Percentiles rank a stretch among this genome's conserved stretches.
Conservation (phyloP, 2,113 vertebrate genomes). For the Brienomyrus brachyistius region DNA sequence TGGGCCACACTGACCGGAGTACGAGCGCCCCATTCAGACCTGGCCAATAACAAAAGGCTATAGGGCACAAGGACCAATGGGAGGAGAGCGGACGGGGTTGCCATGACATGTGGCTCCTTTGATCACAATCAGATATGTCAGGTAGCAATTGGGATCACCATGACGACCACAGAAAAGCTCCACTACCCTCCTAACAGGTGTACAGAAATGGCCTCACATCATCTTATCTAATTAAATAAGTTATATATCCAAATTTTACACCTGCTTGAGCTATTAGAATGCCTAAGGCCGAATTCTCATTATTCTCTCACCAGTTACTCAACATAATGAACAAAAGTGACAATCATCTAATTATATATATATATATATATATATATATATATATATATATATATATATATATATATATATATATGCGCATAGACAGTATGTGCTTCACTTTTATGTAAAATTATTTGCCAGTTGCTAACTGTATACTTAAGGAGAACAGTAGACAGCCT, state of each 20-base stretch:
- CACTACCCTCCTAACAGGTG: not conserved
- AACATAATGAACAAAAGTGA: not conserved
- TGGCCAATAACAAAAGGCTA: not conserved
- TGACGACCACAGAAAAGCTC: not conserved
- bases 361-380: too few relatives aligned
- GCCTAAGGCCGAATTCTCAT: not conserved
- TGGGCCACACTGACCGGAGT: not conserved
- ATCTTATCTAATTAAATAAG: not conserved
- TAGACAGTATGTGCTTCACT: not conserved
- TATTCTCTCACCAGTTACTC: not conserved
- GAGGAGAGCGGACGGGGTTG: not conserved
- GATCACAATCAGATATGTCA: not conserved
- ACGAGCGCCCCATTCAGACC: not conserved
- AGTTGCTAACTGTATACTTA: not conserved
- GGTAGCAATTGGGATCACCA: not conserved
- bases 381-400: too few relatives aligned
- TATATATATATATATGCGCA: too few relatives aligned
- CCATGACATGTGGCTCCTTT: not conserved
- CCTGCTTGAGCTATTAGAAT: not conserved
- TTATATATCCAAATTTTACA: not conserved
- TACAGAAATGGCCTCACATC: not conserved
- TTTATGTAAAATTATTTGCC: not conserved
- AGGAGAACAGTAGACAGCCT: not conserved
- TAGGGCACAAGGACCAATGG: not conserved
- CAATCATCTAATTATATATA: not conserved